Evolutionary conservation across 2,797 vertebrate genomes (phyloP).

Genomic region (Pogoniulus pusillus): DNA sequence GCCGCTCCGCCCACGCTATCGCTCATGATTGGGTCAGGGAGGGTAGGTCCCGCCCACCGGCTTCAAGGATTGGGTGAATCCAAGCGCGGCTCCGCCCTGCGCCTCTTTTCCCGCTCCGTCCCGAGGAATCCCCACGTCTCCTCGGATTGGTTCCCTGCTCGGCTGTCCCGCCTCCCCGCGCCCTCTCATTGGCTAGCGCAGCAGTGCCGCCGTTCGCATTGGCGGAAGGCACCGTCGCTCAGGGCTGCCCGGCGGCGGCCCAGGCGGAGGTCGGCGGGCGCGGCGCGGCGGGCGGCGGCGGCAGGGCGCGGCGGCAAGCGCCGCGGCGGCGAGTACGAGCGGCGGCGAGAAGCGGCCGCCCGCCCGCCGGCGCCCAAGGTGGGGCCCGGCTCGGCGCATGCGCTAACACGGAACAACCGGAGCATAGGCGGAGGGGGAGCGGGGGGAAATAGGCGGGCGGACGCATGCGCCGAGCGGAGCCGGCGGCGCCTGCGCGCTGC

Average conservation of each 20-base stretch:
- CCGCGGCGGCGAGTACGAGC: too few relatives aligned
- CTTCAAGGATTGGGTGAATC: neutral
- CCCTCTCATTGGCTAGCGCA: neutral
- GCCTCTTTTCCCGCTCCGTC: neutral
- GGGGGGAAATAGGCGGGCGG: neutral
- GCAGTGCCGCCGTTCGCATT: neutral
- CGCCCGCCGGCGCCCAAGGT: neutral
- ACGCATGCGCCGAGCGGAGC: constrained; percentile 57
- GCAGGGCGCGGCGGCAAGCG: too few relatives aligned
- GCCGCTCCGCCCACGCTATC: neutral
- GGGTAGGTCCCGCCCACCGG: neutral
- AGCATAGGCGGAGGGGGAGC: neutral
- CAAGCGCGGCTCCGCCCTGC: neutral
- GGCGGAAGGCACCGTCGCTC: neutral
- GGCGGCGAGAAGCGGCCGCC: neutral
- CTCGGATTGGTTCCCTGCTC: neutral
- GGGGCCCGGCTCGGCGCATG: neutral
- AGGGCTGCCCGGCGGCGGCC: neutral
- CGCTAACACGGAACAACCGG: neutral
- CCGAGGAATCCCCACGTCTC: neutral
- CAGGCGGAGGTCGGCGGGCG: neutral
- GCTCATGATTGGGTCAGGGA: neutral
- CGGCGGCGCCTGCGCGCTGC: constrained; percentile 71
- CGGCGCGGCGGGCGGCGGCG: neutral
- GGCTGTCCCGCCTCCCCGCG: neutral